Evolutionary conservation across 2,113 vertebrate genomes (phyloP).

Genomic region (Zosterops hypoxanthus): DNA sequence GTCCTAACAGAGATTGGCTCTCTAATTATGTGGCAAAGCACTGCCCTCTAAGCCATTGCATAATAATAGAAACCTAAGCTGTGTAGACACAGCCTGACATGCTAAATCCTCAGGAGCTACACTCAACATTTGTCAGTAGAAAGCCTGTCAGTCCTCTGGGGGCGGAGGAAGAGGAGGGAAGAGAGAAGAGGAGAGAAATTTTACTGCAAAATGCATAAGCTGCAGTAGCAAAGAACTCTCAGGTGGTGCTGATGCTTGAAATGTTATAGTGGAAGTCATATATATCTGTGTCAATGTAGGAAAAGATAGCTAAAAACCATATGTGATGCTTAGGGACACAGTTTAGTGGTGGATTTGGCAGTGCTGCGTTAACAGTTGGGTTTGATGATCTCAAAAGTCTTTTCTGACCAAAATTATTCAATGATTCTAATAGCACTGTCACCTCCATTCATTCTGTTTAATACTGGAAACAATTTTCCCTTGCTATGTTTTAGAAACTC

Average conservation of each 20-base stretch:
- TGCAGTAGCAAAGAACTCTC: not conserved
- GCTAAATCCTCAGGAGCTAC: conserved; percentile 70
- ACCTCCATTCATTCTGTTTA: not conserved
- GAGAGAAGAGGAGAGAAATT: not conserved
- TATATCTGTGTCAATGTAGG: not conserved
- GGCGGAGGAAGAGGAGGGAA: not conserved
- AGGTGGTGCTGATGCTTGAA: not conserved
- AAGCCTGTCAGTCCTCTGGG: conserved; percentile 40
- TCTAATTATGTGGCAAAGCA: conserved; percentile 43
- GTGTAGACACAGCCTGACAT: conserved; percentile 59
- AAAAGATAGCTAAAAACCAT: not conserved
- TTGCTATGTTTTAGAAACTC: not conserved
- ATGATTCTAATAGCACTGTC: not conserved
- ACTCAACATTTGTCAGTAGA: conserved; percentile 51
- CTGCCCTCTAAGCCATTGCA: conserved; percentile 61
- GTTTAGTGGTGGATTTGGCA: not conserved
- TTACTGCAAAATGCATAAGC: not conserved
- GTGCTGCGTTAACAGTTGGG: not conserved
- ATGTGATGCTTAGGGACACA: not conserved
- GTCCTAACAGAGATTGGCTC: conserved; percentile 40
- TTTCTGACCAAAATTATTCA: not conserved
- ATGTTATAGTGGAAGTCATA: not conserved
- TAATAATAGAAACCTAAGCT: conserved; percentile 74
- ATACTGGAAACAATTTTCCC: not conserved
- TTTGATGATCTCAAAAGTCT: not conserved